Conservation (phyloP, 2,797 vertebrate genomes). For the Sparidentex hasta region DNA sequence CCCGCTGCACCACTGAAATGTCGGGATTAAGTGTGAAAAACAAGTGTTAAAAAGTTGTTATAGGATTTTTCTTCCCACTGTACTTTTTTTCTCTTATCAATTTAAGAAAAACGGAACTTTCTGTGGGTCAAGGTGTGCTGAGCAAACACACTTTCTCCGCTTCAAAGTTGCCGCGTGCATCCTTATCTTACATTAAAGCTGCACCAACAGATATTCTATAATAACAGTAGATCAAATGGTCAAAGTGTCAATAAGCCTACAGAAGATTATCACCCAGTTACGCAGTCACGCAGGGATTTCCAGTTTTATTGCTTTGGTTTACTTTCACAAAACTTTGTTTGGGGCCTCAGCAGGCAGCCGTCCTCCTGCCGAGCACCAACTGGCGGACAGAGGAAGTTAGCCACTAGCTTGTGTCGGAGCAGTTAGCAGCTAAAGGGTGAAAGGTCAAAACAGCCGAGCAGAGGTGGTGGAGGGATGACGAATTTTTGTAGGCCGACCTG, state of each 20-base stretch:
- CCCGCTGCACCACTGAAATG: slow-evolving; percentile 14
- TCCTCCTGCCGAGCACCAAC: not conserved
- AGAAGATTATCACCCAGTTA: too few relatives aligned
- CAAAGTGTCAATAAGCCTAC: not conserved
- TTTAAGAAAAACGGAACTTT: not conserved
- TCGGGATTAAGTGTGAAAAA: slow-evolving; percentile 19
- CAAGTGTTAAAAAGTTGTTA: slow-evolving; percentile 1
- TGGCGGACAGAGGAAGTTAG: not conserved
- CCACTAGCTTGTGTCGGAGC: not conserved
- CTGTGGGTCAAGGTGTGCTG: not conserved
- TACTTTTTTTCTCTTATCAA: too few relatives aligned
- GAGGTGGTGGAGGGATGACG: too few relatives aligned
- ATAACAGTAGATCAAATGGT: not conserved
- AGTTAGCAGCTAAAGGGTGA: not conserved
- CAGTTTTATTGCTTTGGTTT: not conserved
- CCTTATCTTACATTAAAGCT: slow-evolving; percentile 1
- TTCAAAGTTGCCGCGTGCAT: not conserved
- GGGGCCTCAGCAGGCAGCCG: not conserved
- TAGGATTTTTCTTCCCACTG: not conserved
- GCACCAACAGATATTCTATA: not conserved
- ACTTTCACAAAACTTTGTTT: not conserved
- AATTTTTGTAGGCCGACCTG: too few relatives aligned
- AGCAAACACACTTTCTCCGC: not conserved
- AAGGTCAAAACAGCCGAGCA: not conserved
- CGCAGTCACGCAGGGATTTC: too few relatives aligned